phyloP scores from a whole-genome alignment of 2,113 vertebrate species.

The Grallaria varia region DNA sequence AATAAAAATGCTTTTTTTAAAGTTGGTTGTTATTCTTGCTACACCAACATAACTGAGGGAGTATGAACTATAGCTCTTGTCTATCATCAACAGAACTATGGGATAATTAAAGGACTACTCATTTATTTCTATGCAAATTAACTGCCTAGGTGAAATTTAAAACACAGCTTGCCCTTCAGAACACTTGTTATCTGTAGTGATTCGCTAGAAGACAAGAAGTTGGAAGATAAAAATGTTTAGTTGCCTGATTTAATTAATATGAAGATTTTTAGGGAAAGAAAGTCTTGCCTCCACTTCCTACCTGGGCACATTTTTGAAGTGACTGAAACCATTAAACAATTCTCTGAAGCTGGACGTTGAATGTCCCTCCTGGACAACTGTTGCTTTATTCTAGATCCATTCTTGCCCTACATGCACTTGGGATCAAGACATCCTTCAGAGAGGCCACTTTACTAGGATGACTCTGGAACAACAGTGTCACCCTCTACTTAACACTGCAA shows the following conservation, averaged over 20 bases:
- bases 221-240: background rate
- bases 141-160: constrained; percentile 28
- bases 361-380: background rate
- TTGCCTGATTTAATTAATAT: background rate
- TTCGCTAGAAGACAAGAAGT: background rate
- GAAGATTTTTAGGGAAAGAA: background rate
- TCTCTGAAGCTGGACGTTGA: background rate
- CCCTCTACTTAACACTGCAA: background rate
- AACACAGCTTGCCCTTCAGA: background rate
- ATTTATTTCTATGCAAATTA: constrained; percentile 31
- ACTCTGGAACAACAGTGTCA: background rate
- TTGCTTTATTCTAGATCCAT: background rate
- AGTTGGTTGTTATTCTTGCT: constrained; percentile 48
- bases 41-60: background rate
- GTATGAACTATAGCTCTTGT: background rate
- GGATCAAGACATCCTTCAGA: background rate
- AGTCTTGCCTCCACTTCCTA: background rate
- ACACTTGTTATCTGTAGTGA: background rate
- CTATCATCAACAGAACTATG: background rate
- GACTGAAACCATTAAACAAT: background rate
- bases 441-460: background rate
- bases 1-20: constrained; percentile 44
- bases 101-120: constrained; percentile 29
- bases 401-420: background rate
- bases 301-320: background rate